Evolutionary conservation across 2,113 vertebrate species (phyloP).

Genomic region (Calidris pygmaea): DNA sequence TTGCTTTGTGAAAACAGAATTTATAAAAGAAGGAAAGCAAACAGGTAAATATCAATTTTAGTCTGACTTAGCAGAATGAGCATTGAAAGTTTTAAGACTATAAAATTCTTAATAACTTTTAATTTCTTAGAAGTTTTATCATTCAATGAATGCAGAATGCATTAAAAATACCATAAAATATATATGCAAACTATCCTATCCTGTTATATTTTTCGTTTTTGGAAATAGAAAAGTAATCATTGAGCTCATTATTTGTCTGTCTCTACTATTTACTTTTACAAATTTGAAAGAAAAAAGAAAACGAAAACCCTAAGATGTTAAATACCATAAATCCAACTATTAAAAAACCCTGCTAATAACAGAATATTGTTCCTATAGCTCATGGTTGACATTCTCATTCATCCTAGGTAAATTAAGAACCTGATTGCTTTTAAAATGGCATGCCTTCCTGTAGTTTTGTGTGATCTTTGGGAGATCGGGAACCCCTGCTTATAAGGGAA

Average conservation of each 20-base stretch:
- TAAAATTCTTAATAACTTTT: neutral
- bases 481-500: neutral
- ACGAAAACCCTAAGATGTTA: neutral
- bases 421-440: neutral
- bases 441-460: neutral
- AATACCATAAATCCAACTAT: neutral
- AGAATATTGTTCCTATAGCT: neutral
- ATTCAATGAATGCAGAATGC: neutral
- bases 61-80: neutral
- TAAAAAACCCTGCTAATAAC: neutral
- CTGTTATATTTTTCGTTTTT: neutral
- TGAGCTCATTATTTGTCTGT: neutral
- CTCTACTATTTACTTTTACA: neutral
- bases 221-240: neutral
- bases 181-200: neutral
- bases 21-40: neutral
- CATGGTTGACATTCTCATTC: neutral
- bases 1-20: neutral
- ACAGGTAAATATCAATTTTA: neutral
- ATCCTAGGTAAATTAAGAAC: neutral
- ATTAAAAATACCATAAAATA: neutral
- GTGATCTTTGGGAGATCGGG: neutral
- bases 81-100: neutral
- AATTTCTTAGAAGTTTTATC: neutral
- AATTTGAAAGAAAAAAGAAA: neutral